Evolutionary conservation across 2,888 invertebrate species (phyloP).

Genomic region (Nesidiocoris tenuis): DNA sequence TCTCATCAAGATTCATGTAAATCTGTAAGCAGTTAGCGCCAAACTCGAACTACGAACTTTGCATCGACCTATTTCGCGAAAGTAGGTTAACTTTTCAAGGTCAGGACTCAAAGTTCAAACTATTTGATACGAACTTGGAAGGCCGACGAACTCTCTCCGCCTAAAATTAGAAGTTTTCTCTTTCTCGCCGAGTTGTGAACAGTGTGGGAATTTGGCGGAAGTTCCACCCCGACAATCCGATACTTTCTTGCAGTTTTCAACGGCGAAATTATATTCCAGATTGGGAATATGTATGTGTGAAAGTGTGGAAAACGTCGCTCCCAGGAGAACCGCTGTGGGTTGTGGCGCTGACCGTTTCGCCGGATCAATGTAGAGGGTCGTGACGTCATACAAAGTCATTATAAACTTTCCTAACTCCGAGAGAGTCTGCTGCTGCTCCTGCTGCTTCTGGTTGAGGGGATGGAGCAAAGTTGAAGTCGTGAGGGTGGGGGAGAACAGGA

Average conservation of each 20-base stretch:
- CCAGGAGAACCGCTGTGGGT: neutral
- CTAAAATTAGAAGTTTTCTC: neutral
- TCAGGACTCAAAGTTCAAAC: constrained; percentile 38
- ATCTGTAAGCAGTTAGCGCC: neutral
- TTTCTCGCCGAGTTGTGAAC: neutral
- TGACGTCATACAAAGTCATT: constrained; percentile 49
- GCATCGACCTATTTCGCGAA: constrained; percentile 27
- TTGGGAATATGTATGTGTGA: too few species aligned
- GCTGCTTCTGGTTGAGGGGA: neutral
- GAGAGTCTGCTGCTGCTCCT: constrained; percentile 32
- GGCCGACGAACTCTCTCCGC: constrained; percentile 13
- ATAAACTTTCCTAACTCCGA: constrained; percentile 48
- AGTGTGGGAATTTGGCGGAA: neutral
- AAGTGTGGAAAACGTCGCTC: too few species aligned
- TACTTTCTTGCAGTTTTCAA: too few species aligned
- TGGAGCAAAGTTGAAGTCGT: neutral
- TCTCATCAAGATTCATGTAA: neutral
- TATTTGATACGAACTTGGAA: constrained; percentile 36
- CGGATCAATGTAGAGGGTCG: constrained; percentile 47
- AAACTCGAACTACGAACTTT: constrained; percentile 26
- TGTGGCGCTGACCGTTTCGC: constrained; percentile 46
- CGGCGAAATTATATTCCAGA: too few species aligned
- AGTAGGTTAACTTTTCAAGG: constrained; percentile 38
- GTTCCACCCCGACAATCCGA: neutral
- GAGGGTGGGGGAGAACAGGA: constrained; percentile 14